Evolutionary conservation across 2,888 invertebrate species (phyloP).

Genomic region (Cosmorhoe ocellata): DNA sequence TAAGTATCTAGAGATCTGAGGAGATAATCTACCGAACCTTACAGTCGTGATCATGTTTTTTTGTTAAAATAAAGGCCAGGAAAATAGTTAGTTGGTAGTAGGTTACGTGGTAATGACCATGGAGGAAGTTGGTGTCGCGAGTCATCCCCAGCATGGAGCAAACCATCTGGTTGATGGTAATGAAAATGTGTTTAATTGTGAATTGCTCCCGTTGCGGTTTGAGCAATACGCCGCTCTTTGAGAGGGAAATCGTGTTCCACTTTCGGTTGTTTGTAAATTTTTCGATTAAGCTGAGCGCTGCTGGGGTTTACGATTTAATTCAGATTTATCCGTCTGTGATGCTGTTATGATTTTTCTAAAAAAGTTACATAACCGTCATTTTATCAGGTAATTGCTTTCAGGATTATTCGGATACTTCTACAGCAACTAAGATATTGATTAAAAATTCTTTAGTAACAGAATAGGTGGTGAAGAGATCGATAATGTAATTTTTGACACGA

Average conservation of each 20-base stretch:
- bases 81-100: too few relatives aligned
- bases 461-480: too few relatives aligned
- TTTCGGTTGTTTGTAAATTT: slow-evolving; percentile 18
- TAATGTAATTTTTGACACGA: too few relatives aligned
- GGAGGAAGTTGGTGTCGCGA: not conserved
- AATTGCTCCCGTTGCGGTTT: slow-evolving; percentile 13
- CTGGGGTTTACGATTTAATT: slow-evolving; percentile 9
- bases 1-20: too few relatives aligned
- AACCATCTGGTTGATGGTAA: slow-evolving; percentile 3
- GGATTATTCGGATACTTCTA: too few relatives aligned
- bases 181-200: slow-evolving; percentile 24
- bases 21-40: too few relatives aligned
- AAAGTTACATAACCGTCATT: not conserved
- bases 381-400: not conserved
- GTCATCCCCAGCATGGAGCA: too few relatives aligned
- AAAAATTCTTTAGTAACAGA: too few relatives aligned
- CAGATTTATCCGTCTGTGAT: slow-evolving; percentile 6
- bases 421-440: too few relatives aligned
- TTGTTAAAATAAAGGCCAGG: too few relatives aligned
- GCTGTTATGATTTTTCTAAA: not conserved
- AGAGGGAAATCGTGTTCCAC: slow-evolving; percentile 23
- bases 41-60: too few relatives aligned
- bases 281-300: slow-evolving; percentile 12
- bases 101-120: not conserved
- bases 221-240: slow-evolving; percentile 17